Evolutionary conservation across 2,797 vertebrate genomes (phyloP), one percentile per base, ranked within the genome.

Genomic region (Poecilia wingei): DNA sequence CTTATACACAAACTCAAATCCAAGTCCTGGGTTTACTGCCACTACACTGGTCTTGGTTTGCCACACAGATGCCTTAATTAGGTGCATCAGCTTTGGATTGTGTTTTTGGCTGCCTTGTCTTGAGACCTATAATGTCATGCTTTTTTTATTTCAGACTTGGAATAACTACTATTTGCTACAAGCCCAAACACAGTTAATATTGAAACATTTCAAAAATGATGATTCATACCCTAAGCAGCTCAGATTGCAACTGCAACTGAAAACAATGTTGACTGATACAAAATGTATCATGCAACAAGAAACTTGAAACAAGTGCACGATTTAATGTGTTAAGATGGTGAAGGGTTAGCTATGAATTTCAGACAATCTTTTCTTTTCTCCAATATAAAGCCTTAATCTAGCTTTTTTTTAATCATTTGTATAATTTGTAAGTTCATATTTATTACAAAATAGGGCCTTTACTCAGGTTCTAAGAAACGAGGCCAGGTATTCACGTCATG

Each of bases 241-340:
- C 82, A 18, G 79, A 81, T 92, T 92, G 86, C 83, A 75, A 83
- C 84, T 31, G 91, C 57, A 53, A 3, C 90, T 91, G 87, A 90
- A 88, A 94, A 94, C 90, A 91, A 71, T 85, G 39, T 41, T 69
- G 87, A 85, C 86, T 82, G 82, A 90, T 94, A 87, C 75, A 51
- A 81, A 84, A 81, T 81, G 79, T 86, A 91, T 87, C 84, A 87
- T 77, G 78, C 46, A 49, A 73, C 87, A 80, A 91, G 84, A 83
- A 87, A 76, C 82, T 70, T 68, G 74, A 81, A 88, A 87, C 82
- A 80, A 70, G 75, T 45, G 71, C 45, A 46, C 81, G 79, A 77
- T 87, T 87, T 74, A 49, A 80, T 18, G 47, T 47, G 83, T 86
- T 87, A 82, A 83, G 85, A 87, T 79, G 76, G 83, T 84, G 81